Evolutionary conservation across 1,140 invertebrate genomes (phyloP), one percentile per base, ranked within the genome.

Genomic region (Procambarus virginalis): DNA sequence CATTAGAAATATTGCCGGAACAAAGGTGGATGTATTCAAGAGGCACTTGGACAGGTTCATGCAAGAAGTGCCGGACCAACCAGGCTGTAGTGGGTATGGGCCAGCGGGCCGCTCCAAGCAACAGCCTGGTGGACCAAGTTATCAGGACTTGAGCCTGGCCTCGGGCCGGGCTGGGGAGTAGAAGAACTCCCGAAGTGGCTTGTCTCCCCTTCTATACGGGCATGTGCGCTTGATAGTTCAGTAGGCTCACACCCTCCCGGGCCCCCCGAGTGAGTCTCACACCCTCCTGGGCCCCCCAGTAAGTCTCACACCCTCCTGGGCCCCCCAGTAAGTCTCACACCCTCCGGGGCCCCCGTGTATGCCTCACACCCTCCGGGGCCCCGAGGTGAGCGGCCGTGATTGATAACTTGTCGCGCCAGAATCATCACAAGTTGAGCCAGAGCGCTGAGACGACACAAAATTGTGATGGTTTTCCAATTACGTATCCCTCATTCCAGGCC

Each of bases 401-500:
- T 22, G 68, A 73, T 73, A 73, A 73, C 68, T 34, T 73, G 68
- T 73, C 68, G 68, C 34, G 68, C n/a, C 68, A 34, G 68, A 34
- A 34, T 34, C 68, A 73, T 73, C 68, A 73, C 68, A 73, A 73
- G n/a, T 34, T 34, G n/a, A 34, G 68, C n/a, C 20, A 6, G 48
- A 55, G 22, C 45, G 78, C 78, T 55, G 78, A 51, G 48, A 49
- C 48, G 22, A 58, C 78, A 79, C 78, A 55, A 79, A 79, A 51
- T 55, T 79, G 78, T 79, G 55, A 55, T 55, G 48, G 78, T 79
- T 79, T 79, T 55, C 78, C 78, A 79, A 79, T 79, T 79, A 79
- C 78, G 22, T 9, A 58, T 58, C 55, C 9, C 49, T 79, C 78
- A 79, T 79, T 49, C 76, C 46, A 0, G 0, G 49, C 9, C 6